Conservation (phyloP, 30 jellyfish, hydroid and myxozoan species). For the Rhopilema esculentum region DNA sequence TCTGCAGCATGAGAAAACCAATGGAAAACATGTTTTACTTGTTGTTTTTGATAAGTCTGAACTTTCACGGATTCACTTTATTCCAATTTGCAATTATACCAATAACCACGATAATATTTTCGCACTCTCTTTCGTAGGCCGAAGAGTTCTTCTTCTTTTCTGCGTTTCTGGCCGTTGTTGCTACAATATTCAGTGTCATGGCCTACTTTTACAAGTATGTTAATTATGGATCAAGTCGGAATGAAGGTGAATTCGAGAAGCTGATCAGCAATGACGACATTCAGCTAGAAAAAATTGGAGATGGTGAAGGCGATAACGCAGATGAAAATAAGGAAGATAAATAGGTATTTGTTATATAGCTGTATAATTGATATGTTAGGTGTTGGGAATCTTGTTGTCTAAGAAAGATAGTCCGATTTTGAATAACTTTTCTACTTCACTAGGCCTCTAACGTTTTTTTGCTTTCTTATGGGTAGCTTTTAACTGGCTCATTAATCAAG, state of each 20-base stretch:
- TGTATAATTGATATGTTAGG: neutral
- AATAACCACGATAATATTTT: neutral
- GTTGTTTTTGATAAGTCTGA: no score
- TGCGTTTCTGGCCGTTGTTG: constrained; percentile 90
- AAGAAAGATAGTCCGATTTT: no score
- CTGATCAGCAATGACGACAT: constrained; percentile 23
- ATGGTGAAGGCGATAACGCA: constrained; percentile 14
- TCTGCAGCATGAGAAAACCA: no score
- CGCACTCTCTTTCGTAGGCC: constrained; percentile 71
- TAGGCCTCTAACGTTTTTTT: no score
- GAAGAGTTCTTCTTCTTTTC: constrained; percentile 96
- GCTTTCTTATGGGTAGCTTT: no score
- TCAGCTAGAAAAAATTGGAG: constrained; percentile 9
- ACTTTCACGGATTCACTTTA: no score
- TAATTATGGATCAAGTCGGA: constrained; percentile 92
- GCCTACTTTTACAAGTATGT: constrained; percentile 95
- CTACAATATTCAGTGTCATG: constrained; percentile 90
- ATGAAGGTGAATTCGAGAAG: constrained; percentile 35
- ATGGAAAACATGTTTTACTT: no score
- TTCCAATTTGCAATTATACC: neutral
- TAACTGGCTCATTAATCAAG: no score
- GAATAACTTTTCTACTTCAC: no score
- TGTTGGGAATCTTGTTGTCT: no score
- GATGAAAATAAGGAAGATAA: constrained; percentile 5
- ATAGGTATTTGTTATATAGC: neutral